Base-by-base conservation (phyloP, 2,888 invertebrate genomes). In the Gasteruption jaculator region DNA sequence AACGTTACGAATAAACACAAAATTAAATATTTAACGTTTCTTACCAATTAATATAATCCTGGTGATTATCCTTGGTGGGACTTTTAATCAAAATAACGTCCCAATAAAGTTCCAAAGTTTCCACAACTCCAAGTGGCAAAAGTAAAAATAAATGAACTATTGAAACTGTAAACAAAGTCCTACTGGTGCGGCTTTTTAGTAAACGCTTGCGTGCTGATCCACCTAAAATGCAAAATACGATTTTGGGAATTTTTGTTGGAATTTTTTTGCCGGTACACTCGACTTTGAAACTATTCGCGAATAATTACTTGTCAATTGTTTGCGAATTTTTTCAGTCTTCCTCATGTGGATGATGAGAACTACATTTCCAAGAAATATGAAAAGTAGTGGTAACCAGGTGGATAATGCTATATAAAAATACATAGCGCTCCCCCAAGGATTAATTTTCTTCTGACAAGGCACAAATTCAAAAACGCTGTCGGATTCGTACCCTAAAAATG, bases 71-170 rank as follows among this genome's bases (percentile, higher is more conserved):
- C 1, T 30, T 45, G 10, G 54, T 48, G 3, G 61, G 59, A 31
- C 54, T 46, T 41, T 59, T 57, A 19, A 56, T 51, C 20, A 62
- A 31, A 31, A 63, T 52, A 14, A 63, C 54, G 38, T 65, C 63
- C 71, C 69, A 71, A 40, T 67, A 64, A 8, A 71, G 55, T 42
- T 68, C 71, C 22, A 66, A 49, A 10, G 67, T 67, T 48, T 70
- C 69, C 11, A 71, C 65, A 24, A 66, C 54, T 11, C 71, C 71
- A 25, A 71, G 56, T 2, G 71, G 71, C 35, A 70, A 48, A 10
- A 71, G 49, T 16, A 71, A 46, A n/a, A 68, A 47, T 20, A 71
- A 54, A 51, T 70, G 65, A 3, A 69, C 63, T n/a, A 68, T 55
- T 3, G 70, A 70, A 3, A 71, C 68, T 3, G 66, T 63, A 10